Conservation (phyloP, 2,888 invertebrate genomes). For the Nemoura dubitans region DNA sequence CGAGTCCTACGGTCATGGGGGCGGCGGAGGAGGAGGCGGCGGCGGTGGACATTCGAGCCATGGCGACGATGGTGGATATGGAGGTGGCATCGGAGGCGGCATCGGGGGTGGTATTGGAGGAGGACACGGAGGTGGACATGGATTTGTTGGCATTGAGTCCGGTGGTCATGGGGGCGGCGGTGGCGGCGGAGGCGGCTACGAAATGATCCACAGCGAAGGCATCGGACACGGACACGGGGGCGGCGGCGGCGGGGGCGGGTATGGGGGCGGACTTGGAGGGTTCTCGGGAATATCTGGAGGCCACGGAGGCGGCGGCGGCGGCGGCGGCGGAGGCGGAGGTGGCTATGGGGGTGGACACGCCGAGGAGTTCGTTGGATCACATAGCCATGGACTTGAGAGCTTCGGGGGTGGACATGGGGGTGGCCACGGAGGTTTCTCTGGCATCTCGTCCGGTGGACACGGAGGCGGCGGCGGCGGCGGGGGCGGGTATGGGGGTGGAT, state of each 20-base stretch:
- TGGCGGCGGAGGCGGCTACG: constrained; percentile 41
- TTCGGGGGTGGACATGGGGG: constrained; percentile 28
- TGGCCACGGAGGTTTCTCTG: constrained; percentile 36
- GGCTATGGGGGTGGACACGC: constrained; percentile 38
- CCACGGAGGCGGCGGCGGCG: constrained; percentile 62
- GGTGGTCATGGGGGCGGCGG: constrained; percentile 44
- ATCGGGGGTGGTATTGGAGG: constrained; percentile 18
- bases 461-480: constrained; percentile 52
- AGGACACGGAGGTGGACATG: constrained; percentile 60
- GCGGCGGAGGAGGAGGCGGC: constrained; percentile 33
- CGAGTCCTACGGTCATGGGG: constrained; percentile 41
- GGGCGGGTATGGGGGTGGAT: constrained; percentile 44
- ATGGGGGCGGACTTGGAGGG: constrained; percentile 42
- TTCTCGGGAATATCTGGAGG: constrained; percentile 51
- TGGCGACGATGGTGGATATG: constrained; percentile 37
- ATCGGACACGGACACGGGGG: constrained; percentile 40
- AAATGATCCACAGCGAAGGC: background rate
- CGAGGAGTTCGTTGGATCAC: background rate
- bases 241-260: constrained; percentile 42
- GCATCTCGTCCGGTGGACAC: constrained; percentile 48
- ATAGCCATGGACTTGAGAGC: background rate
- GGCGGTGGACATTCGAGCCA: constrained; percentile 41
- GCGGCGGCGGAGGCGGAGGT: constrained; percentile 60
- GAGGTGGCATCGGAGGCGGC: constrained; percentile 34
- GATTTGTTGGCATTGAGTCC: constrained; percentile 48